A percentile compares a stretch with the other conserved stretches of the same genome.
Evolutionary conservation across 1,140 invertebrate genomes (phyloP).

Genomic region (Tribolium madens): DNA sequence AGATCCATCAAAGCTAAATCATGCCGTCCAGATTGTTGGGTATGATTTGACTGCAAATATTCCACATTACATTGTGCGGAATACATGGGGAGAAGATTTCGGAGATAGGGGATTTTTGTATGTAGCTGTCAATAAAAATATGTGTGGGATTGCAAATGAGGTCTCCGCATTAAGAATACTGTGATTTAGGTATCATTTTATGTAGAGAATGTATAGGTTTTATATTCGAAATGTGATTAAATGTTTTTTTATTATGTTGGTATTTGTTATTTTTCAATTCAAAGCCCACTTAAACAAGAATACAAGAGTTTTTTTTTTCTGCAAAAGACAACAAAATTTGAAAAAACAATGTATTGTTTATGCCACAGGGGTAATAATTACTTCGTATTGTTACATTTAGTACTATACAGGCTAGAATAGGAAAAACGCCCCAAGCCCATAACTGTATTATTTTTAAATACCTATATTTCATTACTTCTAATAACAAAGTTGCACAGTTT

Average conservation of each 20-base stretch:
- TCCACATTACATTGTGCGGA: constrained; percentile 87
- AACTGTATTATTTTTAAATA: no score
- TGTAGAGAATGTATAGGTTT: not conserved
- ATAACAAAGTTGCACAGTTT: no score
- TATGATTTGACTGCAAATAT: constrained; percentile 80
- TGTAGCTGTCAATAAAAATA: constrained; percentile 81
- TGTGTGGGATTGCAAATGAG: constrained; percentile 78
- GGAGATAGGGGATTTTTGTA: constrained; percentile 84
- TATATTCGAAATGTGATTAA: not conserved
- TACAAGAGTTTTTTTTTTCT: no score
- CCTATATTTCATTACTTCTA: no score
- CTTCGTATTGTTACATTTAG: no score
- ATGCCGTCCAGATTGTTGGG: constrained; percentile 88
- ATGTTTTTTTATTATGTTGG: not conserved
- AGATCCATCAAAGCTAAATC: constrained; percentile 76
- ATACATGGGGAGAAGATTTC: constrained; percentile 86
- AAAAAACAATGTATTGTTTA: no score
- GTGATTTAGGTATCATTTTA: constrained; percentile 34
- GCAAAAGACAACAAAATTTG: no score
- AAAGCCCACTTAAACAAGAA: not conserved
- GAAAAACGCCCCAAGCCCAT: no score
- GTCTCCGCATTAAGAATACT: constrained; percentile 62
- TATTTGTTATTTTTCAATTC: not conserved
- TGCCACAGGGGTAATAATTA: no score
- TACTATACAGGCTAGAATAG: no score